Evolutionary conservation across 2,797 vertebrate species (phyloP).

Genomic region (Trachurus trachurus): DNA sequence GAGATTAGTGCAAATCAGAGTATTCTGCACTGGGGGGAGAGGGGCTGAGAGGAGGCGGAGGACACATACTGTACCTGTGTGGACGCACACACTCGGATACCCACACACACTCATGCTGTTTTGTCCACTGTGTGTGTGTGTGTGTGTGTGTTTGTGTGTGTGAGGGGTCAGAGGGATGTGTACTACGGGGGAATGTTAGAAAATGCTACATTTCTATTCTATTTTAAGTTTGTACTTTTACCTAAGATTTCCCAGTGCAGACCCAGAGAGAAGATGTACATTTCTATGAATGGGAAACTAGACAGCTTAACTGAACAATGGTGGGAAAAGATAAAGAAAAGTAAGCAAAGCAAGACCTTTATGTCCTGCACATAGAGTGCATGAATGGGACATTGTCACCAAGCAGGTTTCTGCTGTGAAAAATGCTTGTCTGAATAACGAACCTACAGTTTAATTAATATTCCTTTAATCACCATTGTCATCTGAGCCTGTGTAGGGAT

Average conservation of each 20-base stretch:
- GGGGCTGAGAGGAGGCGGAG: conserved; percentile 63
- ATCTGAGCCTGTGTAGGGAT: conserved; percentile 56
- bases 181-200: conserved; percentile 45
- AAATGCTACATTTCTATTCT: conserved; percentile 41
- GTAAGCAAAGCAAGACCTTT: conserved; percentile 53
- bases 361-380: conserved; percentile 6
- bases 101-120: conserved; percentile 52
- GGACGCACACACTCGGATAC: conserved; percentile 50
- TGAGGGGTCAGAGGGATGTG: conserved; percentile 49
- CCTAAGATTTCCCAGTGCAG: neutral
- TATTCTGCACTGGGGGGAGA: conserved; percentile 64
- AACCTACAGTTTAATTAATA: conserved; percentile 66
- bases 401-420: conserved; percentile 25
- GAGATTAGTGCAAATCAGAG: conserved; percentile 83
- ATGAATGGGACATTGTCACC: conserved; percentile 52
- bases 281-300: conserved; percentile 23
- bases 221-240: conserved; percentile 3
- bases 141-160: no score
- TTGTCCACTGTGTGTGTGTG: conserved; percentile 31
- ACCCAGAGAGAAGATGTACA: conserved; percentile 1
- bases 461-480: conserved; percentile 64
- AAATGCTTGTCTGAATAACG: conserved; percentile 46
- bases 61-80: conserved; percentile 68
- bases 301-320: conserved; percentile 48
- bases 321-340: conserved; percentile 37